Conservation (phyloP, 1,140 invertebrate genomes). For the Drosophila ercepeae region DNA sequence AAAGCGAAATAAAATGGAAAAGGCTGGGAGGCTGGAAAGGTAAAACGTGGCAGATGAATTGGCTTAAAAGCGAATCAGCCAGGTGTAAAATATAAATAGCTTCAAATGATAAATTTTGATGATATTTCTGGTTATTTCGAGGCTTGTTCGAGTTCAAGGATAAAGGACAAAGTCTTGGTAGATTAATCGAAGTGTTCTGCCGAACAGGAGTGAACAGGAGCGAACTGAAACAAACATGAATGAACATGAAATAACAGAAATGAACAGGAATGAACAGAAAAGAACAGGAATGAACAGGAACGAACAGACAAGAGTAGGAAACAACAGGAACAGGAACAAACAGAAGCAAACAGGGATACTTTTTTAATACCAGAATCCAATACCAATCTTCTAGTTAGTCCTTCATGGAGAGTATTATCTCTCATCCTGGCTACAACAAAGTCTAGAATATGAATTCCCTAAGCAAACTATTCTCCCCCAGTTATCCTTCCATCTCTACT, state of each 20-base stretch:
- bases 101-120: constrained; percentile 51
- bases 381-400: neutral
- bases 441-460: constrained; percentile 1
- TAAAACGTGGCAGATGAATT: constrained; percentile 22
- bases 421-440: neutral
- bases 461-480: constrained; percentile 10
- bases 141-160: constrained; percentile 5
- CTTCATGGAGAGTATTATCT: neutral
- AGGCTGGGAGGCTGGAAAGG: neutral
- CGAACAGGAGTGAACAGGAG: too few species aligned
- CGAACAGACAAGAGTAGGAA: too few species aligned
- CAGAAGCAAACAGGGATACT: too few species aligned
- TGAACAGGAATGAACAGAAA: too few species aligned
- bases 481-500: neutral
- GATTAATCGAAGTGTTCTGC: too few species aligned
- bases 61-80: constrained; percentile 61
- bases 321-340: too few species aligned
- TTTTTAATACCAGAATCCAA: neutral
- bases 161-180: neutral
- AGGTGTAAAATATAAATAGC: constrained; percentile 72
- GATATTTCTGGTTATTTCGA: constrained; percentile 11
- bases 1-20: constrained; percentile 18
- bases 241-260: too few species aligned
- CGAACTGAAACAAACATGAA: too few species aligned
- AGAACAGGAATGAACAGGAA: too few species aligned